Evolutionary conservation across 2,797 vertebrate species (phyloP).

Genomic region (Cyclopterus lumpus): DNA sequence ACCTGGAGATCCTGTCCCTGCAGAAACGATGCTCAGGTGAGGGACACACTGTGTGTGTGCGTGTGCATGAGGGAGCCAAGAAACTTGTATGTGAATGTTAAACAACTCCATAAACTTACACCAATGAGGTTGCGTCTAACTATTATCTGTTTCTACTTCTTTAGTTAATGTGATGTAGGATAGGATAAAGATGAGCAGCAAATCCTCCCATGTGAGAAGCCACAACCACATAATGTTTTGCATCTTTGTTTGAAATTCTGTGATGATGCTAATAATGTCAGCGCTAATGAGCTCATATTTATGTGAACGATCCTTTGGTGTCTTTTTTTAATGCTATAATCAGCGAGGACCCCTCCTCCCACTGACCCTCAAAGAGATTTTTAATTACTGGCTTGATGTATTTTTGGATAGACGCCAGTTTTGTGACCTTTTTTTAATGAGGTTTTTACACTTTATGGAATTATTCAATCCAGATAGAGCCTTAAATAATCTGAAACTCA

Average conservation of each 20-base stretch:
- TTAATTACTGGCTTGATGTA: slow-evolving; percentile 11
- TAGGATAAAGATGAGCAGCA: neutral
- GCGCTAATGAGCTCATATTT: slow-evolving; percentile 2
- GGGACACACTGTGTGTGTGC: slow-evolving; percentile 11
- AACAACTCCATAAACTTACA: neutral
- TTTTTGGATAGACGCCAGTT: neutral
- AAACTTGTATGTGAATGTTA: neutral
- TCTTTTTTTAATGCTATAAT: slow-evolving; percentile 13
- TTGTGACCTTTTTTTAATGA: neutral
- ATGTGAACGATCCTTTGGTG: neutral
- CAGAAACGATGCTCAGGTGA: slow-evolving; percentile 97
- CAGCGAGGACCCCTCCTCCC: neutral
- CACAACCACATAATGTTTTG: neutral
- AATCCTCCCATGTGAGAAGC: neutral
- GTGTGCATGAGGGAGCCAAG: neutral
- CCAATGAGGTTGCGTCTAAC: neutral
- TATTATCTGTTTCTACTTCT: neutral
- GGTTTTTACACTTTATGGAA: neutral
- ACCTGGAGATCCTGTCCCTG: slow-evolving; percentile 94
- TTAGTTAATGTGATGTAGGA: neutral
- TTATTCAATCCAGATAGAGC: neutral
- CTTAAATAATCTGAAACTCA: neutral
- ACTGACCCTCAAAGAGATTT: slow-evolving; percentile 23
- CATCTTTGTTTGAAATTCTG: neutral
- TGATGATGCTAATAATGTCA: neutral